These are phyloP conservation scores for Theonella swinhoei DNA, from an alignment of 37 sponge, comb jelly and placozoan species.

Conservation along the genomic window DNA sequence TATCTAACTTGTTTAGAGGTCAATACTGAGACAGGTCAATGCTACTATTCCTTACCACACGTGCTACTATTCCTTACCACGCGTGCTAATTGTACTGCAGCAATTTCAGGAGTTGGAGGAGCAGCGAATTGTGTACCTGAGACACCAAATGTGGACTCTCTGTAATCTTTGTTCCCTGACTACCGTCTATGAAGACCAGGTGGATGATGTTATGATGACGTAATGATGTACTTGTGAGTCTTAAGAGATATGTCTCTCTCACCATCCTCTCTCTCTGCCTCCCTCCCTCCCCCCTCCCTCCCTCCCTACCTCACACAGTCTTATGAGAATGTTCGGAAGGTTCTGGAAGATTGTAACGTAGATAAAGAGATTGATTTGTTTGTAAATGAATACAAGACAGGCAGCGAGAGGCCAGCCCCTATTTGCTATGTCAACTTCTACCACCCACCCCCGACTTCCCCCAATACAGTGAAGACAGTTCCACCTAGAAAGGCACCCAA, in stretches of 20 bases:
- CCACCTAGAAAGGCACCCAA: neutral
- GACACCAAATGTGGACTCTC: slow-evolving; percentile 81
- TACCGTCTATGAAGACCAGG: slow-evolving; percentile 76
- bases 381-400: slow-evolving; percentile 70
- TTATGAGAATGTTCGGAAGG: slow-evolving; percentile 73
- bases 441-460: slow-evolving; percentile 21
- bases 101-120: slow-evolving; percentile 90
- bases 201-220: too few species aligned
- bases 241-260: too few species aligned
- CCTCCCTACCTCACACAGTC: slow-evolving; percentile 39
- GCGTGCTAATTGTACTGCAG: too few species aligned
- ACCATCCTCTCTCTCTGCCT: neutral
- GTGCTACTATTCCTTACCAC: neutral
- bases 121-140: slow-evolving; percentile 79
- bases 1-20: too few species aligned
- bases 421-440: slow-evolving; percentile 83
- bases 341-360: slow-evolving; percentile 80
- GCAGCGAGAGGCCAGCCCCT: slow-evolving; percentile 71
- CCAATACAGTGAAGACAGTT: neutral
- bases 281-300: neutral
- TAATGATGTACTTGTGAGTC: too few species aligned
- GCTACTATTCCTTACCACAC: too few species aligned
- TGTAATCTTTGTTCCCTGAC: slow-evolving; percentile 72
- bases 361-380: slow-evolving; percentile 90
- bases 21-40: too few species aligned